Conservation (phyloP, 2,113 vertebrate genomes). For the Puffinus mauretanicus region DNA sequence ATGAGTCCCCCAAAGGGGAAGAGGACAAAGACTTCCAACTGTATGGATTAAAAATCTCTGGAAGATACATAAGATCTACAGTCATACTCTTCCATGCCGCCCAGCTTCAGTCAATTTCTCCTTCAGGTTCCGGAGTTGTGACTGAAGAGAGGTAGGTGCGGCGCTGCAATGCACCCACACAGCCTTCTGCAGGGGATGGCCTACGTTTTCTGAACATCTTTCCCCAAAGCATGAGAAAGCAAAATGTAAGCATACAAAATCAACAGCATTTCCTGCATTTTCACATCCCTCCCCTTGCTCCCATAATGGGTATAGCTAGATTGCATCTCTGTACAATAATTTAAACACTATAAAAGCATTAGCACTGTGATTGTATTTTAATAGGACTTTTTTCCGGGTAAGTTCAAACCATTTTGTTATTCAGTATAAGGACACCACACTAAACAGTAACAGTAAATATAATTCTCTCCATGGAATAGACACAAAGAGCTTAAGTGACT, state of each 20-base stretch:
- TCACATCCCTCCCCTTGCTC: background rate
- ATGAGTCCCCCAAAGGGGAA: background rate
- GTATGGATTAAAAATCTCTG: background rate
- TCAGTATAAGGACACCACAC: background rate
- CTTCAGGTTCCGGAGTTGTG: background rate
- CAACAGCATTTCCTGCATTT: background rate
- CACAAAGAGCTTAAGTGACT: background rate
- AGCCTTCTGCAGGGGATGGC: background rate
- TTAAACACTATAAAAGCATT: background rate
- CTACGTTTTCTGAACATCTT: background rate
- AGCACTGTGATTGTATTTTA: background rate
- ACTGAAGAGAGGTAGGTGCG: background rate
- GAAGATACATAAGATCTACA: background rate
- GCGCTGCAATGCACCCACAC: background rate
- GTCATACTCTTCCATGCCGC: background rate
- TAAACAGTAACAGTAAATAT: background rate
- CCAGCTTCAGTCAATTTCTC: background rate
- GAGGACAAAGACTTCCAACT: background rate
- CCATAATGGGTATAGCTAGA: background rate
- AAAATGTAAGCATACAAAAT: background rate
- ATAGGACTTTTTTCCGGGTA: background rate
- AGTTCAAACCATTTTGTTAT: background rate
- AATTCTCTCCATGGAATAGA: background rate
- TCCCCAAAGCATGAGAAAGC: background rate
- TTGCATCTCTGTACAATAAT: background rate